These are phyloP conservation scores for Rhopalosiphum maidis DNA, from an alignment of 1,140 invertebrate genomes.

Conservation along the genomic window DNA sequence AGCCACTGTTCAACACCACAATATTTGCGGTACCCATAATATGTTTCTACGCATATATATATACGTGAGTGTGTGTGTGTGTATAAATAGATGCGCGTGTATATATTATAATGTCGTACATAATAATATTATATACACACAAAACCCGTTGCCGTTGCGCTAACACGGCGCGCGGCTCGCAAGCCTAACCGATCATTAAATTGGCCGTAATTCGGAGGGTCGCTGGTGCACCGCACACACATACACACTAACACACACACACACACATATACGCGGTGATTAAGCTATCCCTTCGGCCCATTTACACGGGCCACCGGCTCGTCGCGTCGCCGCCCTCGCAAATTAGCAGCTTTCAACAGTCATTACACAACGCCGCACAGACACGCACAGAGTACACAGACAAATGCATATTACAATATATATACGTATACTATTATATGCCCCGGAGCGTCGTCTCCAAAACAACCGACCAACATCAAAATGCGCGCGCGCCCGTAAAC, in stretches of 20 bases:
- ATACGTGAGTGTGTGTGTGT: not conserved
- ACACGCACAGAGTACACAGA: not conserved
- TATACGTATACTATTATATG: not conserved
- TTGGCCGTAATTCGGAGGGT: slow-evolving; percentile 55
- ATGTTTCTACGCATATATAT: not conserved
- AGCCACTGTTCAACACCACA: not conserved
- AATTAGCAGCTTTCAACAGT: slow-evolving; percentile 57
- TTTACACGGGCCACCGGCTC: slow-evolving; percentile 53
- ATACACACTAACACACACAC: too few relatives aligned
- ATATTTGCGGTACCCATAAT: not conserved
- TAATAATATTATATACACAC: not conserved
- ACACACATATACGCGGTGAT: slow-evolving; percentile 29
- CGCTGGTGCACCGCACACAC: not conserved
- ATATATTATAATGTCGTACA: not conserved
- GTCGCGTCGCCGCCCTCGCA: slow-evolving; percentile 51
- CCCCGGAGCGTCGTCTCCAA: slow-evolving; percentile 38
- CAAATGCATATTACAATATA: not conserved
- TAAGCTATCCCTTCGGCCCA: slow-evolving; percentile 55
- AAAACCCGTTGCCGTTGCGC: not conserved
- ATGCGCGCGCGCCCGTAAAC: not conserved
- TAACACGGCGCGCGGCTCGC: not conserved
- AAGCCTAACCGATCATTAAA: slow-evolving; percentile 50
- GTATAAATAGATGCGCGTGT: not conserved
- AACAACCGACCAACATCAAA: slow-evolving; percentile 42
- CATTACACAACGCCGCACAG: slow-evolving; percentile 26